Base-by-base conservation (phyloP, 2,888 invertebrate genomes). In the Hyposoter didymator region DNA sequence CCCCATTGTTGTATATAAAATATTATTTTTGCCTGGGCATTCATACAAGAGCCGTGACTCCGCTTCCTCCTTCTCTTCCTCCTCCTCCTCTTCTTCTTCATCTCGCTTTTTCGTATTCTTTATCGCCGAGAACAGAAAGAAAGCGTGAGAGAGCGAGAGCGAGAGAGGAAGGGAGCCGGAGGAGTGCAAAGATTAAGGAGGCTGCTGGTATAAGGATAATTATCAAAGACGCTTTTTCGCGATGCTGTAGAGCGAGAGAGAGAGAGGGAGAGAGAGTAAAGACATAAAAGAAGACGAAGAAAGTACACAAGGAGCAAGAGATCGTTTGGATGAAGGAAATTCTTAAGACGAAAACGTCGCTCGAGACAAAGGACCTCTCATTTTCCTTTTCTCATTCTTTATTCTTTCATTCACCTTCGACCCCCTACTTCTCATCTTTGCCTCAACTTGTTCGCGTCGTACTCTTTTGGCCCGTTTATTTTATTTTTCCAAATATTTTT, bases 1-100 rank as follows among this genome's bases (percentile, higher is more conserved):
- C 76, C 73, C 90, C 90, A 90, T 92, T 92, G 92, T 92, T 92
- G 90, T 90, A 90, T 91, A 90, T 91, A 92, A 92, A 92, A 92
- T 92, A 92, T 92, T 92, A 92, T 92, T 92, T 85, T 92, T 88
- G 90, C 90, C 87, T 88, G 89, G 89, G 90, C 89, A 91, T 92
- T 92, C 91, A 92, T 90, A 89, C 87, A 76, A 79, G 64, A 80
- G 47, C 73, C 66, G 66, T 64, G 80, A 80, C 82, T 79, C 69
- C 74, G 78, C 76, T 82, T 70, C 72, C 74, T 83, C 45, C 64
- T 78, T 14, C 78, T 45, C 62, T 49, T 83, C 79, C 52, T 70
- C 62, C 62, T 70, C 62, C 66, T 83, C 79, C 52, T 70, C 62
- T 52, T 70, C 28, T 78, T 39, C 49, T 78, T 47, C 49, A 49